Conservation (phyloP, 2,797 vertebrate genomes). For the Poecilia velifera region DNA sequence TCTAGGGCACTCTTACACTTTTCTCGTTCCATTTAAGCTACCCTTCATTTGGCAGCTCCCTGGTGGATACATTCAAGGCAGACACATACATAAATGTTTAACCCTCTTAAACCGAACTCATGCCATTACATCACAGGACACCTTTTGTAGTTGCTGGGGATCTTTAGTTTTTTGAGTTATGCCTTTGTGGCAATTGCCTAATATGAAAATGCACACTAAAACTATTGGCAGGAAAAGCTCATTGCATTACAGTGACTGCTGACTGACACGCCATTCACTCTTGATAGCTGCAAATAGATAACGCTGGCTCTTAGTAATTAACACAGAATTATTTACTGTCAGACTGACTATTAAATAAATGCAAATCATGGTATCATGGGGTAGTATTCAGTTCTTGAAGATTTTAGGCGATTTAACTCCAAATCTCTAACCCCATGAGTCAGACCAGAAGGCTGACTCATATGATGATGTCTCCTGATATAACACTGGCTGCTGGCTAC, state of each 20-base stretch:
- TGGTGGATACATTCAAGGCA: slow-evolving; percentile 36
- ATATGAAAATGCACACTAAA: slow-evolving; percentile 34
- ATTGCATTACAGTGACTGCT: slow-evolving; percentile 47
- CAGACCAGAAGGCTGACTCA: slow-evolving; percentile 3
- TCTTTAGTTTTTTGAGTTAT: slow-evolving; percentile 18
- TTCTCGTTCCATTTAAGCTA: slow-evolving; percentile 40
- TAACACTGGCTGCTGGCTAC: slow-evolving; percentile 3
- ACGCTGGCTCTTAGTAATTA: slow-evolving; percentile 31
- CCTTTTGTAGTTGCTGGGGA: slow-evolving; percentile 17
- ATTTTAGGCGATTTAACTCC: slow-evolving; percentile 7
- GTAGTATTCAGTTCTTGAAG: slow-evolving; percentile 11
- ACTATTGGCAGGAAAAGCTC: slow-evolving; percentile 50
- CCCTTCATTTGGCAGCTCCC: slow-evolving; percentile 48
- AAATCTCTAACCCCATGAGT: neutral
- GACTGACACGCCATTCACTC: slow-evolving; percentile 42
- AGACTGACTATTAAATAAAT: slow-evolving; percentile 26
- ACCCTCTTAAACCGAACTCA: slow-evolving; percentile 8
- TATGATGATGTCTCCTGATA: slow-evolving; percentile 1
- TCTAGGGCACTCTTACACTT: slow-evolving; percentile 48
- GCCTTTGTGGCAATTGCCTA: slow-evolving; percentile 32
- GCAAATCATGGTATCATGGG: slow-evolving; percentile 12
- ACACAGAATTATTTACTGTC: slow-evolving; percentile 31
- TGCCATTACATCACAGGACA: slow-evolving; percentile 9
- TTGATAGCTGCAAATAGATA: slow-evolving; percentile 30
- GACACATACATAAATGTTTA: slow-evolving; percentile 18